Evolutionary conservation across 2,797 vertebrate species (phyloP).

Genomic region (Novumbra hubbsi): DNA sequence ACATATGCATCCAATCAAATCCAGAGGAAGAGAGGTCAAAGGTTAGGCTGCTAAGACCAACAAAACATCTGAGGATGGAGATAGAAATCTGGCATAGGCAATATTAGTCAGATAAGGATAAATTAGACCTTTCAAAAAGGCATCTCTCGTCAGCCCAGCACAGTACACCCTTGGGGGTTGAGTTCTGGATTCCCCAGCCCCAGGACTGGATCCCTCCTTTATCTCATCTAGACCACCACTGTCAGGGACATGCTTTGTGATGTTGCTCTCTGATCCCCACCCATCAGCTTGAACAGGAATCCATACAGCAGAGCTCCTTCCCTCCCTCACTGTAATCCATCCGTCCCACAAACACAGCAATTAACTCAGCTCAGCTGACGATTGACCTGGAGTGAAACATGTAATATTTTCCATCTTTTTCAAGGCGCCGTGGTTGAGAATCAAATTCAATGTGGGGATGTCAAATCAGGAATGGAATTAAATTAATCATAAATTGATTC

Average conservation of each 20-base stretch:
- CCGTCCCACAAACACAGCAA: constrained; percentile 54
- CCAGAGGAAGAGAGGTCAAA: constrained; percentile 59
- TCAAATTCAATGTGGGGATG: not conserved
- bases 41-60: constrained; percentile 57
- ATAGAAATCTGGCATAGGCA: constrained; percentile 69
- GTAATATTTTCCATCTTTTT: constrained; percentile 44
- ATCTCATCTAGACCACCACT: constrained; percentile 56
- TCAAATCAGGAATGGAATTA: not conserved
- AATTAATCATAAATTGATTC: not conserved
- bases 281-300: constrained; percentile 58
- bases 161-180: constrained; percentile 35
- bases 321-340: constrained; percentile 12
- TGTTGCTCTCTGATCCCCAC: constrained; percentile 40
- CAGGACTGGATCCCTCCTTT: constrained; percentile 17
- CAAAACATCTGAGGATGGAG: constrained; percentile 61
- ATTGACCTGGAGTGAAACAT: constrained; percentile 46
- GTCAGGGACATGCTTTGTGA: constrained; percentile 20
- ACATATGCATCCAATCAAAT: constrained; percentile 68
- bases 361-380: constrained; percentile 46
- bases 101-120: constrained; percentile 65
- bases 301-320: constrained; percentile 24
- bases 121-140: constrained; percentile 48
- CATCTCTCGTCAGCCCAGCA: constrained; percentile 58
- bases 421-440: constrained; percentile 29
- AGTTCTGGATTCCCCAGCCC: constrained; percentile 16